A percentile compares a stretch with the other conserved stretches of the same genome.
Conservation (phyloP, 2,113 vertebrate genomes). For the Tautogolabrus adspersus region DNA sequence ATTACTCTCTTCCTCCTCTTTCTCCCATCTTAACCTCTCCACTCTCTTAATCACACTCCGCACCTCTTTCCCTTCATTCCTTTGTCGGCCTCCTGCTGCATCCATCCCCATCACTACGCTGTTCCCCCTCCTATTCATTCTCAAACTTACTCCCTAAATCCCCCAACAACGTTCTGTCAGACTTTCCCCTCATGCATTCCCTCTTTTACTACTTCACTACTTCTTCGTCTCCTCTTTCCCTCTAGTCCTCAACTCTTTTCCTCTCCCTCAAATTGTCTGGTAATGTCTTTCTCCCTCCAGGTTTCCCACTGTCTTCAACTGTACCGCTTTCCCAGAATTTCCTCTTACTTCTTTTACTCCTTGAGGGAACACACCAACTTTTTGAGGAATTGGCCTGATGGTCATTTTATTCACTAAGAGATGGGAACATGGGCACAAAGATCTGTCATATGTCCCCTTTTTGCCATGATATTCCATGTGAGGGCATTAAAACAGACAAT, state of each 20-base stretch:
- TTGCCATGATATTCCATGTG: neutral
- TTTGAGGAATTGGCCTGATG: constrained; percentile 41
- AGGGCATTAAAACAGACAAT: constrained; percentile 5
- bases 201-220: constrained; percentile 31
- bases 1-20: constrained; percentile 48
- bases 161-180: constrained; percentile 38
- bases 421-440: constrained; percentile 7
- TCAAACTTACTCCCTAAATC: constrained; percentile 59
- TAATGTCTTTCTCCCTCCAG: constrained; percentile 60
- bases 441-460: constrained; percentile 28
- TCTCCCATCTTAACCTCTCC: constrained; percentile 32
- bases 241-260: constrained; percentile 47
- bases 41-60: constrained; percentile 47
- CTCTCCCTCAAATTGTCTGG: constrained; percentile 56
- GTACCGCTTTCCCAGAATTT: constrained; percentile 39
- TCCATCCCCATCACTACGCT: constrained; percentile 42
- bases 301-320: constrained; percentile 52
- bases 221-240: constrained; percentile 45
- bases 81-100: constrained; percentile 46
- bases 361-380: constrained; percentile 33
- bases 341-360: constrained; percentile 33
- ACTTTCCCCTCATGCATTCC: constrained; percentile 32
- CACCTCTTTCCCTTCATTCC: constrained; percentile 29
- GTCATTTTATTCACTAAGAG: constrained; percentile 45
- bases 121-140: constrained; percentile 17